Base-by-base conservation (phyloP, 2,113 vertebrate genomes). In the Rhodinocichla rosea region DNA sequence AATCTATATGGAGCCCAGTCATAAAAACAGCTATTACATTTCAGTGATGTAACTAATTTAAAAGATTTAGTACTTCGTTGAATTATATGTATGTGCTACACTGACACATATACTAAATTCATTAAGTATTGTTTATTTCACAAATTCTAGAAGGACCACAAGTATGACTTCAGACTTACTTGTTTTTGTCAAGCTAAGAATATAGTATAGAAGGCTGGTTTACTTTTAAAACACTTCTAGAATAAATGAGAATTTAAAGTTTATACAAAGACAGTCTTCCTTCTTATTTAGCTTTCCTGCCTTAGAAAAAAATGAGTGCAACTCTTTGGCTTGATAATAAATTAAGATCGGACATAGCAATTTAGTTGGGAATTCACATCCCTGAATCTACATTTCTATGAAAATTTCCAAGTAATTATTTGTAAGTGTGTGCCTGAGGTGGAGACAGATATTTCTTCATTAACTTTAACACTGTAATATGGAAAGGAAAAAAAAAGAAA, bases 351-450 rank as follows among this genome's bases (percentile, higher is more conserved):
- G n/a, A 37, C 30, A 18, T 15, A 75, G 15, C 6, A 55, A 59
- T 95, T 92, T 76, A 76, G 18, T 6, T 90, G 83, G 17, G 60
- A 75, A 85, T 92, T 85, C 50, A 59, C 52, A 77, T 33, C 56
- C 77, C 60, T 93, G 62, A 52, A 76, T 60, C 76, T 67, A 42
- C 28, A 82, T 81, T 95, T 92, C 50, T 62, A 88, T 81, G 52
- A 77, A 56, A 88, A 90, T 87, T 95, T 94, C 81, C 69, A 86
- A 78, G 42, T 89, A 89, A 83, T 90, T 94, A 62, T 89, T 84
- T 90, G 39, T 70, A 68, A 93, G 44, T 81, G 30, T 2, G 1
- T 90, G 84, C 47, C 65, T 84, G 44, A 13, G 44, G 33, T 78
- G 53, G 39, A 77, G 65, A 35, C 79, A 94, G 57, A 90, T 89